phyloP scores from a whole-genome alignment of 2,113 vertebrate species.

The Leuciscus idus region DNA sequence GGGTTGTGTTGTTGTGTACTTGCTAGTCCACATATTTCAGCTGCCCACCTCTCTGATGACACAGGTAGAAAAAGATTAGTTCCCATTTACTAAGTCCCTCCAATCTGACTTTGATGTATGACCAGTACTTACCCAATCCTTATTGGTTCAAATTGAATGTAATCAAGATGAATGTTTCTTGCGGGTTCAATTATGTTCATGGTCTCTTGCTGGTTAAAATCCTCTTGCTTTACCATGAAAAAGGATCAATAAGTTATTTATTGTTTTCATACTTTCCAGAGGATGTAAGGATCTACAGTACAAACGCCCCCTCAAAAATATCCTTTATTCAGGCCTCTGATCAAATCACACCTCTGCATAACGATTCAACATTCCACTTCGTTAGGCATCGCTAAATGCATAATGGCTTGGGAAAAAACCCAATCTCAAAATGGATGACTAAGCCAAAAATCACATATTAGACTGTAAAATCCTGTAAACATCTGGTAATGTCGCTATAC shows the following conservation, averaged over 20 bases:
- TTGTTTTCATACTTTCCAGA: slow-evolving; percentile 56
- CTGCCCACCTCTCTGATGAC: slow-evolving; percentile 50
- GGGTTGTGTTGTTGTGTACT: neutral
- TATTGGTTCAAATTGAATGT: slow-evolving; percentile 71
- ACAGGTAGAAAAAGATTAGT: slow-evolving; percentile 51
- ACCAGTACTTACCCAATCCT: slow-evolving; percentile 69
- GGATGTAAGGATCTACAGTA: slow-evolving; percentile 43
- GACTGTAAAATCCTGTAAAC: slow-evolving; percentile 26
- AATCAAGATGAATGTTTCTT: slow-evolving; percentile 76
- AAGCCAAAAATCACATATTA: slow-evolving; percentile 19
- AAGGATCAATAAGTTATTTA: slow-evolving; percentile 75
- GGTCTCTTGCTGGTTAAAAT: slow-evolving; percentile 59
- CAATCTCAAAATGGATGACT: slow-evolving; percentile 31
- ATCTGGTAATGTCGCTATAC: neutral
- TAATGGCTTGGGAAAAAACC: slow-evolving; percentile 39
- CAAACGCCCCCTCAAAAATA: slow-evolving; percentile 37
- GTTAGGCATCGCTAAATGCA: slow-evolving; percentile 48
- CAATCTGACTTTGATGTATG: slow-evolving; percentile 73
- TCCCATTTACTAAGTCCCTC: slow-evolving; percentile 61
- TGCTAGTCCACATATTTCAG: slow-evolving; percentile 47
- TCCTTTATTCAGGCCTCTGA: slow-evolving; percentile 33
- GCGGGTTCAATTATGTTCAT: slow-evolving; percentile 66
- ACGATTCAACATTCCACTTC: slow-evolving; percentile 45
- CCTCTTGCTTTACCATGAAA: slow-evolving; percentile 63
- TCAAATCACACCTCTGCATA: slow-evolving; percentile 61